phyloP scores from a whole-genome alignment of 2,113 vertebrate genomes.

The Cichladusa arquata region DNA sequence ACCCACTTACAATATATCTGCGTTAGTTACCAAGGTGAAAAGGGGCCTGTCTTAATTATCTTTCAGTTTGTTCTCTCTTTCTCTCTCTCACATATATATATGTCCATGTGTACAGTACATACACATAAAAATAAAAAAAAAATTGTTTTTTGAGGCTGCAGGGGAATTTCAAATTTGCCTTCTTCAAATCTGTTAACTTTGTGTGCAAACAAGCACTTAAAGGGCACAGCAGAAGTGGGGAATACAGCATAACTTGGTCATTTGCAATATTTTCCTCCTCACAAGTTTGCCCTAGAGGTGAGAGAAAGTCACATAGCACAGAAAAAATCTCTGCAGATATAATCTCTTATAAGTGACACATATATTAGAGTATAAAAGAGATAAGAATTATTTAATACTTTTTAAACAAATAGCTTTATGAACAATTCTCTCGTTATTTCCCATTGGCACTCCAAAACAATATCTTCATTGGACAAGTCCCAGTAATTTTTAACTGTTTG shows the following conservation, averaged over 20 bases:
- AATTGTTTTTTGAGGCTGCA: background rate
- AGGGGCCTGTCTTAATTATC: background rate
- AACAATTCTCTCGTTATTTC: background rate
- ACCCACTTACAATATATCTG: conserved; percentile 21
- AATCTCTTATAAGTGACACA: background rate
- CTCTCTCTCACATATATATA: background rate
- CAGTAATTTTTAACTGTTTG: background rate
- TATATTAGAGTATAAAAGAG: background rate
- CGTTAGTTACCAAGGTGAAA: background rate
- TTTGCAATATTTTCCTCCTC: background rate
- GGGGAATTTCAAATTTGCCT: background rate
- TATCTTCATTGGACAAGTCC: background rate
- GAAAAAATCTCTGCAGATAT: background rate
- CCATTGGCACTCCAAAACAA: background rate
- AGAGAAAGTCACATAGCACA: background rate
- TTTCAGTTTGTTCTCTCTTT: background rate
- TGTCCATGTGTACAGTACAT: background rate
- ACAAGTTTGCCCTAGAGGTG: background rate
- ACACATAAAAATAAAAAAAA: background rate
- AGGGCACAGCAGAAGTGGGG: background rate
- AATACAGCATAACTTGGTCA: background rate
- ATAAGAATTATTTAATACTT: background rate
- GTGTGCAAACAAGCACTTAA: background rate
- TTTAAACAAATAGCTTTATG: background rate
- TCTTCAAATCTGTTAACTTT: background rate